A percentile compares a stretch with the other conserved stretches of the same genome.
Conservation (phyloP, 2,113 vertebrate genomes). For the Oreotrochilus melanogaster region DNA sequence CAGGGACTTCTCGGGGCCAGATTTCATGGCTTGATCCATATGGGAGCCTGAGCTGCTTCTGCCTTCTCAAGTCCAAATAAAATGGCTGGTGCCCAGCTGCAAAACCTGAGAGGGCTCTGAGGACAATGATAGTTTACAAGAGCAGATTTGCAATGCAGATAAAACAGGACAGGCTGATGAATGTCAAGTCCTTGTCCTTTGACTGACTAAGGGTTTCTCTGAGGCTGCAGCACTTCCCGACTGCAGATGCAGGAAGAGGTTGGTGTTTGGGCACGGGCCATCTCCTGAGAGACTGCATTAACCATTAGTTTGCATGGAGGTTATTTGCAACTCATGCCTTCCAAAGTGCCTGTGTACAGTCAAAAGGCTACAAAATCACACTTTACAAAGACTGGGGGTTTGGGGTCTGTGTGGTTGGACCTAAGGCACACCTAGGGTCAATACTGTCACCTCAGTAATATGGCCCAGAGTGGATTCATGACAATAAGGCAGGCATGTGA, state of each 20-base stretch:
- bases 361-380: conserved; percentile 5
- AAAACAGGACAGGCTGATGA: not conserved
- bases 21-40: not conserved
- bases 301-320: not conserved
- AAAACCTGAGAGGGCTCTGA: not conserved
- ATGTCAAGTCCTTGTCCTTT: not conserved
- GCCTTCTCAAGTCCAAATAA: not conserved
- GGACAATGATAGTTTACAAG: not conserved
- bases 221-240: not conserved
- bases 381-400: not conserved
- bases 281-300: not conserved
- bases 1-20: not conserved
- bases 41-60: not conserved
- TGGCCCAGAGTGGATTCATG: not conserved
- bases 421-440: conserved; percentile 23
- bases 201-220: not conserved
- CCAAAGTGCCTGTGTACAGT: not conserved
- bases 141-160: conserved; percentile 7
- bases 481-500: not conserved
- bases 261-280: conserved; percentile 4
- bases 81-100: not conserved
- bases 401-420: not conserved
- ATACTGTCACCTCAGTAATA: not conserved
- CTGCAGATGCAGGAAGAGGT: not conserved
- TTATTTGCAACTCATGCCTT: not conserved